Evolutionary conservation across 2,888 invertebrate genomes (phyloP).

Genomic region (Drosophila subsilvestris): DNA sequence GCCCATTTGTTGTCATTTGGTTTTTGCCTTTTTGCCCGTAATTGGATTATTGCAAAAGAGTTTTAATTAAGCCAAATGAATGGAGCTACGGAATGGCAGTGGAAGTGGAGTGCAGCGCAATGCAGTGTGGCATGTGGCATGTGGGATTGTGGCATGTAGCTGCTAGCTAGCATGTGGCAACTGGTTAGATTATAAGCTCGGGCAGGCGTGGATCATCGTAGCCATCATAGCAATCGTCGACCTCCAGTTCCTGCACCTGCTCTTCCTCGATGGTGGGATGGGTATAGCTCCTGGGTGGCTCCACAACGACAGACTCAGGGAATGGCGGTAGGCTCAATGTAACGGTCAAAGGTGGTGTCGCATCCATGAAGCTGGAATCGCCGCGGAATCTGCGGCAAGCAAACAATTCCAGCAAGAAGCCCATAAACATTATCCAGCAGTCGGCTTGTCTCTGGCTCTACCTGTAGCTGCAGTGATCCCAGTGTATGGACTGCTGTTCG

Average conservation of each 20-base stretch:
- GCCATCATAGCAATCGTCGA: conserved; percentile 36
- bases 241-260: conserved; percentile 11
- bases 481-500: neutral
- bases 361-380: neutral
- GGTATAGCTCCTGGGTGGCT: neutral
- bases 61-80: conserved; percentile 35
- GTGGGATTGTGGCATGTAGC: no score
- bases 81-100: neutral
- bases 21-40: conserved; percentile 50
- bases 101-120: neutral
- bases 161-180: neutral
- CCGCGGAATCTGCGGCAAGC: conserved; percentile 32
- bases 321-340: neutral
- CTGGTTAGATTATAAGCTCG: conserved; percentile 53
- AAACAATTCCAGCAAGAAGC: conserved; percentile 50
- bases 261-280: conserved; percentile 10
- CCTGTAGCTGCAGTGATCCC: neutral
- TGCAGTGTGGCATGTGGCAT: neutral
- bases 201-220: conserved; percentile 66
- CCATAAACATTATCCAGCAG: conserved; percentile 40
- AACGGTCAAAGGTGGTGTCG: neutral
- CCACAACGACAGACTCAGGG: neutral
- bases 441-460: neutral
- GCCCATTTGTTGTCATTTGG: conserved; percentile 35
- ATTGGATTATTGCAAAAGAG: conserved; percentile 30